Percentiles rank a stretch among this genome's conserved stretches.
These are phyloP conservation scores for Drosophila quinaria DNA, from an alignment of 2,888 invertebrate genomes.

Conservation along the genomic window DNA sequence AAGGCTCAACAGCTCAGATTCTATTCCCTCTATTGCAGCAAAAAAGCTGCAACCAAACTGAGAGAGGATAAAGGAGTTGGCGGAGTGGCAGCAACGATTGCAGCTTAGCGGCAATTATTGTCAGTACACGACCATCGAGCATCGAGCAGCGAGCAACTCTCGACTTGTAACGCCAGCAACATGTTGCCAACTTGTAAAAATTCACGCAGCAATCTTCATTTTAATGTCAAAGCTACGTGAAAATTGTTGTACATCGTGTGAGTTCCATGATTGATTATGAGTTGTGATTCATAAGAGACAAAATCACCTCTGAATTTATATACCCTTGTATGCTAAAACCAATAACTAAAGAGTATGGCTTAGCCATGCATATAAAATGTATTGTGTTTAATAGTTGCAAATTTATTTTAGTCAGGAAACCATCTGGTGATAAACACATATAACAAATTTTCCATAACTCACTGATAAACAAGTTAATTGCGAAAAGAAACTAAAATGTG, in stretches of 20 bases:
- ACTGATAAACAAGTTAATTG: conserved; percentile 11
- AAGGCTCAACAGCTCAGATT: conserved; percentile 32
- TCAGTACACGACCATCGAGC: conserved; percentile 65
- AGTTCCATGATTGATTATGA: conserved; percentile 12
- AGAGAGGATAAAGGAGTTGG: not conserved
- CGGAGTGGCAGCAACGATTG: conserved; percentile 31
- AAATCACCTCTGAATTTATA: not conserved
- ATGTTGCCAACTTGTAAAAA: conserved; percentile 51
- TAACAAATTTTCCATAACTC: conserved; percentile 19
- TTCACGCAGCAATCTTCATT: conserved; percentile 56
- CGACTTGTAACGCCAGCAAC: conserved; percentile 33
- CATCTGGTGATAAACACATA: conserved; percentile 35
- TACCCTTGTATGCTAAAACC: not conserved
- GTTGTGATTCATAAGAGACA: not conserved
- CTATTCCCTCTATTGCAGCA: conserved; percentile 47
- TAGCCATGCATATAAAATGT: not conserved
- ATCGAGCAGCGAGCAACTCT: conserved; percentile 42
- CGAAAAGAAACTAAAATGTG: not conserved
- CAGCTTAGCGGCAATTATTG: conserved; percentile 75
- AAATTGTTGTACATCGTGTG: conserved; percentile 26
- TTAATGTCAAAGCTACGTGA: conserved; percentile 41
- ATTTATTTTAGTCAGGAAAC: conserved; percentile 1
- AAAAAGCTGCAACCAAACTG: conserved; percentile 39
- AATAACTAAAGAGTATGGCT: not conserved
- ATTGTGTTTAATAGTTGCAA: not conserved